Evolutionary conservation across 2,797 vertebrate species (phyloP).

Genomic region (Crocodylus rhombifer): DNA sequence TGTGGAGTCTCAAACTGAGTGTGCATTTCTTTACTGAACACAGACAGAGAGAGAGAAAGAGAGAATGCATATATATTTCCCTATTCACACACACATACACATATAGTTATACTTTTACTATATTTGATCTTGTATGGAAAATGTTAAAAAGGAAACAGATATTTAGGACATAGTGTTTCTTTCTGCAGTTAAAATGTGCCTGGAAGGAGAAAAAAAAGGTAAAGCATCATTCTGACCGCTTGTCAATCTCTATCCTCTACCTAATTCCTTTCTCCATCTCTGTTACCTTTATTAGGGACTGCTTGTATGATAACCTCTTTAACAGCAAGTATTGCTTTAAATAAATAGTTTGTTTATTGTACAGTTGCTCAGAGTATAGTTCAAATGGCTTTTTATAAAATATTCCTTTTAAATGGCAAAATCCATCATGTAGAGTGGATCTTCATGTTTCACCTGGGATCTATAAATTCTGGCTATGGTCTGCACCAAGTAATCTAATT

Average conservation of each 20-base stretch:
- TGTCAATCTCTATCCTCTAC: neutral
- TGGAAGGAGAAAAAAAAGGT: neutral
- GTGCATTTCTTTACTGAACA: neutral
- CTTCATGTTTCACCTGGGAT: neutral
- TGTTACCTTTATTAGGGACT: neutral
- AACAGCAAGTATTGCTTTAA: neutral
- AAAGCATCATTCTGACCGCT: neutral
- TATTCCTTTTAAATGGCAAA: neutral
- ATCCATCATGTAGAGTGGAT: neutral
- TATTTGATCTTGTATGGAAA: too few species aligned
- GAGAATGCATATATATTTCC: neutral
- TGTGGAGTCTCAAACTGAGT: neutral
- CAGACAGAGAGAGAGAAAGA: neutral
- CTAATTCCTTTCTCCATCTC: neutral
- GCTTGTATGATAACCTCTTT: neutral
- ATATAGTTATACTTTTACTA: neutral
- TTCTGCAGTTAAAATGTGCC: neutral
- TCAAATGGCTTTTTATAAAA: neutral
- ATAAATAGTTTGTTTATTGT: neutral
- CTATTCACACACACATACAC: rapidly evolving
- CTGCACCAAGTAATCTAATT: neutral
- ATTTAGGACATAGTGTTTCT: too few species aligned
- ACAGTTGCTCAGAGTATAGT: rapidly evolving
- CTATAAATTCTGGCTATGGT: neutral
- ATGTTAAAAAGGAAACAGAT: too few species aligned